phyloP scores from a whole-genome alignment of 1,140 invertebrate genomes.

The Drosophila tani region DNA sequence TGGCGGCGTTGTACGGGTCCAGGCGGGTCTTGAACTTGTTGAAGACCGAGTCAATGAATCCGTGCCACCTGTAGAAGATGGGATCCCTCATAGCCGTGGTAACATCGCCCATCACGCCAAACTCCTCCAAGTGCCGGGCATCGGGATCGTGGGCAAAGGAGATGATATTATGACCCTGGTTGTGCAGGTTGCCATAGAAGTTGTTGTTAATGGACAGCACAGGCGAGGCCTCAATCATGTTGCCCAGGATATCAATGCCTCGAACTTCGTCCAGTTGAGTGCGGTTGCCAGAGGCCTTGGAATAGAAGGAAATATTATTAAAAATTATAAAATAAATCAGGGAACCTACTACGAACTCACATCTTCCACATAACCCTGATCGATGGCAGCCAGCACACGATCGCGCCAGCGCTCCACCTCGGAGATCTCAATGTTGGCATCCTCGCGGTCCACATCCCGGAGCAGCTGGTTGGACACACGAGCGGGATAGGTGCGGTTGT shows the following conservation, averaged over 20 bases:
- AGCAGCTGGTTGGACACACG: conserved; percentile 85
- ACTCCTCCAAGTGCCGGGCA: conserved; percentile 87
- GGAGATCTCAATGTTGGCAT: conserved; percentile 86
- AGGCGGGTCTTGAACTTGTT: conserved; percentile 88
- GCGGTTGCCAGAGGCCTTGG: conserved; percentile 52
- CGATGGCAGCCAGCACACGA: conserved; percentile 87
- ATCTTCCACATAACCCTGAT: conserved; percentile 86
- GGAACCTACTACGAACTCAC: conserved; percentile 49
- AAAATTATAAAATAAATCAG: background rate
- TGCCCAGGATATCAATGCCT: conserved; percentile 88
- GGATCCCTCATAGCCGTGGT: conserved; percentile 90
- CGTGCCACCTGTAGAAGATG: conserved; percentile 90
- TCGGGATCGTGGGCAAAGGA: conserved; percentile 88
- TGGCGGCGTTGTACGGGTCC: conserved; percentile 86
- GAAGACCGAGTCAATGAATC: conserved; percentile 88
- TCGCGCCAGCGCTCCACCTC: conserved; percentile 87
- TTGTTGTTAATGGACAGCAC: conserved; percentile 86
- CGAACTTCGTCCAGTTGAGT: conserved; percentile 68
- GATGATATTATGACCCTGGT: conserved; percentile 88
- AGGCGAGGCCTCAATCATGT: conserved; percentile 87
- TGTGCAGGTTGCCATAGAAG: conserved; percentile 89
- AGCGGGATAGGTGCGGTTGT: conserved; percentile 87
- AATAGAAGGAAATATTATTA: background rate
- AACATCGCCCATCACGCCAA: conserved; percentile 89
- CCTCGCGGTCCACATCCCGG: conserved; percentile 86